phyloP scores from a whole-genome alignment of 2,113 vertebrate species.

The Rhadina sibilatrix region DNA sequence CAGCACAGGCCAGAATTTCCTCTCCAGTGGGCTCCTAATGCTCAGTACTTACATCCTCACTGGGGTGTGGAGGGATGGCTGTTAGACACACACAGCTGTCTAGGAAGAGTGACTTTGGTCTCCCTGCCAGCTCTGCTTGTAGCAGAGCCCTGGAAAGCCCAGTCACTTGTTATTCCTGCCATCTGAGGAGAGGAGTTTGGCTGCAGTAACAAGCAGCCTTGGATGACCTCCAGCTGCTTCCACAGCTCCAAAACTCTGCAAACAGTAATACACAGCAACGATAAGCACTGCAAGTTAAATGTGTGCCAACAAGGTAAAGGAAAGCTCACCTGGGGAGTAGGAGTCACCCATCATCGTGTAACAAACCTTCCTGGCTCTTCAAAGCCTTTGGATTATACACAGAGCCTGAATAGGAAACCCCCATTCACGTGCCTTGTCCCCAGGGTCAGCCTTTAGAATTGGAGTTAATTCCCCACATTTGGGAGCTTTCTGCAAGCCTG shows the following conservation, averaged over 20 bases:
- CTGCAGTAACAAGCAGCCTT: background rate
- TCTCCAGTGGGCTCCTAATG: background rate
- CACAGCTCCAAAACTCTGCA: background rate
- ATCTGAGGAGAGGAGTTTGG: background rate
- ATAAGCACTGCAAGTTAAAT: background rate
- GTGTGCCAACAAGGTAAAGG: background rate
- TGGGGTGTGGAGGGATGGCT: background rate
- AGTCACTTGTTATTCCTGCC: background rate
- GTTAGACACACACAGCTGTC: background rate
- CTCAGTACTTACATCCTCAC: background rate
- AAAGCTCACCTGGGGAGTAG: background rate
- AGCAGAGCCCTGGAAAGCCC: background rate
- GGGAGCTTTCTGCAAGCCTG: background rate
- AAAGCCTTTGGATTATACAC: background rate
- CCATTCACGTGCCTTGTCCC: background rate
- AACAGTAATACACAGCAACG: fast-evolving
- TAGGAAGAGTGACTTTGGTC: background rate
- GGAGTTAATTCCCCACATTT: background rate
- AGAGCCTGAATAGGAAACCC: background rate
- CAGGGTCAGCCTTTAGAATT: background rate
- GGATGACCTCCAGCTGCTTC: conserved; percentile 2
- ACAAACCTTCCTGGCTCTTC: background rate
- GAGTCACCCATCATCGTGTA: background rate
- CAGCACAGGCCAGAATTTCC: background rate
- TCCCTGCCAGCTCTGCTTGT: background rate